Percentiles rank a stretch among this genome's conserved stretches.
Conservation (phyloP, 2,797 vertebrate genomes). For the Hypotaenidia okinawae region DNA sequence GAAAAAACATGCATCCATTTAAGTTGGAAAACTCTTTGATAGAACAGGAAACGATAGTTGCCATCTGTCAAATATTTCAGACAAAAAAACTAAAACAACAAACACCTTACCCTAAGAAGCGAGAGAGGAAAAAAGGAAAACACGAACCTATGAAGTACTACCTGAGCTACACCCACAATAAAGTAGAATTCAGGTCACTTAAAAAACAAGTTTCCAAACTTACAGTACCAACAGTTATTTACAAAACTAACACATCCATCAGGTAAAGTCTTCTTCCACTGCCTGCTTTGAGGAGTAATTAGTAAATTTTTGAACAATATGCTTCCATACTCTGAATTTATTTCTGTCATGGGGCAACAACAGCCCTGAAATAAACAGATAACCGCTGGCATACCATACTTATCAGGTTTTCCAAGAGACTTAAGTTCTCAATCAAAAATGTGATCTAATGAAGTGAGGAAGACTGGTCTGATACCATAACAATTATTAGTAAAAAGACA, state of each 20-base stretch:
- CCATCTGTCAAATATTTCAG: neutral
- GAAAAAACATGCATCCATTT: neutral
- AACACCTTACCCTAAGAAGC: neutral
- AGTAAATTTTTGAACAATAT: conserved; percentile 61
- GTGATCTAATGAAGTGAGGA: conserved; percentile 72
- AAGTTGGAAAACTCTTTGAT: neutral
- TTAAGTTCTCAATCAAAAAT: conserved; percentile 63
- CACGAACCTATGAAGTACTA: neutral
- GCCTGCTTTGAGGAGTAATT: conserved; percentile 23
- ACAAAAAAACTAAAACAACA: neutral
- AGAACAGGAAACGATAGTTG: neutral
- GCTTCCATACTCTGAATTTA: neutral
- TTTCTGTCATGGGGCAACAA: neutral
- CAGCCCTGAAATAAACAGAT: neutral
- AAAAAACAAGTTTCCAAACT: neutral
- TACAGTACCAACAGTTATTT: neutral
- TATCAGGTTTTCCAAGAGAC: neutral
- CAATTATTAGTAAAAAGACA: conserved; percentile 46
- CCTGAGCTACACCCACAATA: neutral
- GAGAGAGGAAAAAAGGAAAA: accelerated
- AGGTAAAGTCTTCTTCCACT: neutral
- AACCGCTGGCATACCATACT: neutral
- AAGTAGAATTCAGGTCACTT: neutral
- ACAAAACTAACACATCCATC: neutral
- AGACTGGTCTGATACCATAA: conserved; percentile 37